Percentiles rank a stretch among this genome's conserved stretches.
Conservation (phyloP, 2,113 vertebrate genomes). For the Aegypius monachus region DNA sequence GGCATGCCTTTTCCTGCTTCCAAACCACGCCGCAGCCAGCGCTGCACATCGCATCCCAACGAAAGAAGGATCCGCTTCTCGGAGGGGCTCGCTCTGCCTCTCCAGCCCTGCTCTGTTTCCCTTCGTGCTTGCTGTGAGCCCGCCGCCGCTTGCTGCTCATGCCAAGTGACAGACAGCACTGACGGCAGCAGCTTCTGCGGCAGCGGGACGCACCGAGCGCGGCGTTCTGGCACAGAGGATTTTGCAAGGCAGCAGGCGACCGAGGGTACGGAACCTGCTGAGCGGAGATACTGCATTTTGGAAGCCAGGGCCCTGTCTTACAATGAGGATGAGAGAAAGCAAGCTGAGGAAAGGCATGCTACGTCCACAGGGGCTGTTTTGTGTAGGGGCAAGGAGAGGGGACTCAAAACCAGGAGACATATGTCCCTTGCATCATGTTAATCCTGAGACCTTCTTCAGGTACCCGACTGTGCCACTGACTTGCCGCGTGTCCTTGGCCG, state of each 20-base stretch:
- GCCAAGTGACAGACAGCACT: background rate
- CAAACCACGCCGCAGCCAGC: constrained; percentile 25
- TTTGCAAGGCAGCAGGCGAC: background rate
- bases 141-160: accelerated
- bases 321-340: background rate
- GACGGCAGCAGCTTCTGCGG: background rate
- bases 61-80: background rate
- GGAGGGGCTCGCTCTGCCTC: background rate
- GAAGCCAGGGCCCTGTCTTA: background rate
- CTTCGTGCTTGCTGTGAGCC: background rate
- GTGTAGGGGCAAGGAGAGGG: background rate
- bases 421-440: background rate
- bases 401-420: background rate
- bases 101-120: background rate
- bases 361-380: background rate
- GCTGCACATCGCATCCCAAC: background rate
- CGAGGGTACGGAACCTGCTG: background rate
- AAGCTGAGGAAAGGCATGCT: background rate
- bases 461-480: background rate
- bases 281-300: background rate
- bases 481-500: accelerated
- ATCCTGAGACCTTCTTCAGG: background rate
- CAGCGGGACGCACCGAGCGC: accelerated
- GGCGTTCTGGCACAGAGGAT: accelerated
- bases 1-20: constrained; percentile 36